Percentiles rank a stretch among this genome's conserved stretches.
These are phyloP conservation scores for Harpagifer antarcticus DNA, from an alignment of 2,797 vertebrate genomes.

Conservation along the genomic window DNA sequence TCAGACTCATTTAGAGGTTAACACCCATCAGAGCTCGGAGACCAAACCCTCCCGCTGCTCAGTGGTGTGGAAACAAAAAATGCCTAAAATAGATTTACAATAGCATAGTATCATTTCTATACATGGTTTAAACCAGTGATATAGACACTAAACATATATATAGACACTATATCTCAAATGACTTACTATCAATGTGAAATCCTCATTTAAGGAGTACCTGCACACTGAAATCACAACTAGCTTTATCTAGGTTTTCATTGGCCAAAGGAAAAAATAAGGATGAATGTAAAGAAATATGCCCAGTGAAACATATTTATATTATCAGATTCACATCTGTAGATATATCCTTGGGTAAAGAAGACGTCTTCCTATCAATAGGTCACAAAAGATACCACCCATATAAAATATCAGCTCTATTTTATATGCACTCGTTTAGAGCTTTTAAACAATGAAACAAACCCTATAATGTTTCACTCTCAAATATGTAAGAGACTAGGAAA, in stretches of 20 bases:
- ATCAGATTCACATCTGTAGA: neutral
- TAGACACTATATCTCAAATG: neutral
- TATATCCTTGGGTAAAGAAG: neutral
- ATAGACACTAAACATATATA: neutral
- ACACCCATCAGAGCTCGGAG: conserved; percentile 50
- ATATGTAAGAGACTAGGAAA: neutral
- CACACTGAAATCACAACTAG: no score
- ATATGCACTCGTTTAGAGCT: neutral
- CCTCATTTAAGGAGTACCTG: neutral
- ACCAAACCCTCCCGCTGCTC: conserved; percentile 26
- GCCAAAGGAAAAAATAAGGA: no score
- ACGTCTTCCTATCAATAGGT: neutral
- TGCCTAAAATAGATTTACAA: neutral
- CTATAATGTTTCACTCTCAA: neutral
- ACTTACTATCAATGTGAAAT: neutral
- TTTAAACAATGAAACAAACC: neutral
- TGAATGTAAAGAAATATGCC: no score
- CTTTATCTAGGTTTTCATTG: no score
- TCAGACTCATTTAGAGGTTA: conserved; percentile 65
- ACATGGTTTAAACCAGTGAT: neutral
- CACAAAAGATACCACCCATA: neutral
- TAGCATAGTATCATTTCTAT: neutral
- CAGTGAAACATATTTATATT: neutral
- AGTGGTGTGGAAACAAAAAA: neutral
- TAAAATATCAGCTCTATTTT: neutral